Percentiles rank a stretch among this genome's conserved stretches.
phyloP scores from a whole-genome alignment of 2,888 invertebrate genomes.

The Oscheius sp. region DNA sequence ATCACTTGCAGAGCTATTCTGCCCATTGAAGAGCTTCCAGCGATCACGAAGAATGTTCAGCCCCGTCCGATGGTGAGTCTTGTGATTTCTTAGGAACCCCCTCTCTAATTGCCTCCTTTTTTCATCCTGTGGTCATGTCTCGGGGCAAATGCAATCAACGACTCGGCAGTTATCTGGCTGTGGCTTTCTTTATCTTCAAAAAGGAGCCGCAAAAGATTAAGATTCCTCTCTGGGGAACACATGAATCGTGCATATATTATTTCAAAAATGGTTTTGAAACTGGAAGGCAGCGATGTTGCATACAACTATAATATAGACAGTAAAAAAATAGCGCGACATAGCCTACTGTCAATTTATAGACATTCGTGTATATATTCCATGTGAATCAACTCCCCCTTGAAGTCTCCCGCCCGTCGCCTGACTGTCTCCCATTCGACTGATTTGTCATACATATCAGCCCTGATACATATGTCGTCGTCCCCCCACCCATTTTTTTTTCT shows the following conservation, averaged over 20 bases:
- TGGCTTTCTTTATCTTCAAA: background rate
- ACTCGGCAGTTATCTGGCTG: background rate
- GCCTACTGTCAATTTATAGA: too few relatives aligned
- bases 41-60: constrained; percentile 18
- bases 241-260: background rate
- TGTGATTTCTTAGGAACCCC: background rate
- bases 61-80: constrained; percentile 16
- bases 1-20: background rate
- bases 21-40: constrained; percentile 6
- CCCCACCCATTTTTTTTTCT: too few relatives aligned
- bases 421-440: too few relatives aligned
- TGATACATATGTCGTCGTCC: too few relatives aligned
- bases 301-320: too few relatives aligned
- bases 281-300: too few relatives aligned
- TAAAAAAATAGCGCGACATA: too few relatives aligned
- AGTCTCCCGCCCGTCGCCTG: too few relatives aligned
- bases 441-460: too few relatives aligned
- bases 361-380: too few relatives aligned
- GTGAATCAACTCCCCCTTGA: too few relatives aligned
- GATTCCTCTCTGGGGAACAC: background rate
- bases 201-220: background rate
- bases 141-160: background rate
- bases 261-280: too few relatives aligned
- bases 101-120: background rate
- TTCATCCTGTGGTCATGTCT: background rate